Evolutionary conservation across 23 tunicate genomes (phyloP), one percentile per base, ranked within the genome.

Genomic region (Clavelina lepadiformis): DNA sequence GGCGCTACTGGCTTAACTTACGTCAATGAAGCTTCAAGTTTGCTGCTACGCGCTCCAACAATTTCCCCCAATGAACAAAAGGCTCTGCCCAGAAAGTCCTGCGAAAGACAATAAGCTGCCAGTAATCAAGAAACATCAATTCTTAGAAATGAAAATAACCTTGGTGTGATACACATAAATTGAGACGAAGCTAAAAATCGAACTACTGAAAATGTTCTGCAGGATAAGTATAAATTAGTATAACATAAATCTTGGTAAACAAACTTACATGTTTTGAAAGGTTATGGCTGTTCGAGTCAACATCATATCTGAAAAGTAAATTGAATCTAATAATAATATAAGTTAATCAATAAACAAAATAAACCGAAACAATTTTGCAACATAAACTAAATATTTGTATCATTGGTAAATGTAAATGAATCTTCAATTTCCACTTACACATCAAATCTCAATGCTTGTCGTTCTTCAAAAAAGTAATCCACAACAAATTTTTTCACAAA

Each of bases 401-500:
- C 15, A 15, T 41, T 41, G 15, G 15, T 11, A 11, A 15, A 18
- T 54, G 23, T 54, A 54, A 18, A 54, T 8, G 11, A 41, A 11
- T 41, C 23, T 11, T 18, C 1, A 56, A n/a, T n/a, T n/a, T n/a
- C 18, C 2, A 79, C 96, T 74, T 80, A 88, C 96, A 88, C 96
- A 63, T 88, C 96, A 80, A 88, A 88, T 32, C 82, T 45, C 56
- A 88, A 25, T 2, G 68, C 70, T 54, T 88, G 96, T 35, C 81
- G 49, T 57, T 88, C 96, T 71, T 88, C 96, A 73, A 88, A 88
- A 37, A 79, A 88, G 35, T 88, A 88, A 68, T 88, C 96, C 3
- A 88, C 61, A 3, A 63, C 69, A 73, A 88, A 88, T 61, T 88
- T 88, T 60, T 68, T 80, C 7, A 79, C 96, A 74, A 88, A 88